These are phyloP conservation scores for Epizoanthus stellaris DNA, from an alignment of 92 coral and sea anemone species.

Conservation along the genomic window DNA sequence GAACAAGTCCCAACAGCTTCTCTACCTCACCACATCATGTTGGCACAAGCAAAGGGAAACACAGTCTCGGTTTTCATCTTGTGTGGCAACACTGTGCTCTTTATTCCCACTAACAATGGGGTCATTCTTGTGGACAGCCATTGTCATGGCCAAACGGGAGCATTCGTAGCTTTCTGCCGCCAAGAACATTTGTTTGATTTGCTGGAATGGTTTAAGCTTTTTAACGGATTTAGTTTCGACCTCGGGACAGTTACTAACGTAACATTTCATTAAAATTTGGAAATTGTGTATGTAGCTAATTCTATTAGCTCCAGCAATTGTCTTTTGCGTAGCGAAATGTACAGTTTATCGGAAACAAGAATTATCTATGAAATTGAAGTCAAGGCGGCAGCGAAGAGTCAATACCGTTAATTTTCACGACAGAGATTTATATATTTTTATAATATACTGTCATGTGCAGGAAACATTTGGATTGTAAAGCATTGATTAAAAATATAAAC, in stretches of 20 bases:
- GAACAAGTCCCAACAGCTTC: background rate
- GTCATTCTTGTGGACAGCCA: constrained; percentile 35
- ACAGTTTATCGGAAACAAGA: too few relatives aligned
- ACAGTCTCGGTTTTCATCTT: background rate
- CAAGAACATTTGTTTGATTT: background rate
- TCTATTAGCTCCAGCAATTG: too few relatives aligned
- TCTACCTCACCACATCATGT: background rate
- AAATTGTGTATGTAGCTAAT: too few relatives aligned
- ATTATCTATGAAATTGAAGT: too few relatives aligned
- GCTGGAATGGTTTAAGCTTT: background rate
- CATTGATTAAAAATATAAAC: too few relatives aligned
- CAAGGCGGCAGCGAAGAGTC: too few relatives aligned
- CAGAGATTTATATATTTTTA: too few relatives aligned
- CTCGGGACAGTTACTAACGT: background rate
- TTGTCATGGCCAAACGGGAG: constrained; percentile 9
- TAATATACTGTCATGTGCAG: too few relatives aligned
- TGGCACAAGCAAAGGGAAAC: background rate
- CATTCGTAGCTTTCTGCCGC: background rate
- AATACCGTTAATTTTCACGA: too few relatives aligned
- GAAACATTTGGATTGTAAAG: too few relatives aligned
- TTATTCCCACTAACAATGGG: background rate
- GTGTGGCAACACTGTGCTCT: background rate
- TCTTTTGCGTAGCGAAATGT: too few relatives aligned
- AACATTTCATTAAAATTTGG: background rate
- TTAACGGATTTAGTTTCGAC: background rate